Evolutionary conservation across 92 coral and sea anemone genomes (phyloP).

Genomic region (Galaxea fascicularis): DNA sequence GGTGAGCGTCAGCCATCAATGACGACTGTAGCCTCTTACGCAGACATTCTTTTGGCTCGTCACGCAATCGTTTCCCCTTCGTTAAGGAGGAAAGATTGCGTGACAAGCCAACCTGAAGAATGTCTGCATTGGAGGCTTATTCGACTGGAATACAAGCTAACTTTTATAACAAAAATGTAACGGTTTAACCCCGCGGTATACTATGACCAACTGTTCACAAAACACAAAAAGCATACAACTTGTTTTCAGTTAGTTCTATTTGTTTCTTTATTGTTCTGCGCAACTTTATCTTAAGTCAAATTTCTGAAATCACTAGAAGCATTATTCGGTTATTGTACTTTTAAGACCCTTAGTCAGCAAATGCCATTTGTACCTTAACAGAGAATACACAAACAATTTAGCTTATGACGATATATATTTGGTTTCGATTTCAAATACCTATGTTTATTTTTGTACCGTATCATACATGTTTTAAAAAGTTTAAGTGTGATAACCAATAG

Average conservation of each 20-base stretch:
- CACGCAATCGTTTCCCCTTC: too few species aligned
- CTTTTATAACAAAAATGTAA: too few species aligned
- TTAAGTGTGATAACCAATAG: conserved; percentile 7
- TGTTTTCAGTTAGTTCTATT: neutral
- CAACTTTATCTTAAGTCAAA: neutral
- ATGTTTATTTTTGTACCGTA: neutral
- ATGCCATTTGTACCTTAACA: conserved; percentile 17
- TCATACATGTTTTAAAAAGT: neutral
- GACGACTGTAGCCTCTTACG: too few species aligned
- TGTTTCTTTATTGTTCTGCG: neutral
- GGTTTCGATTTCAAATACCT: neutral
- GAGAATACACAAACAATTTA: neutral
- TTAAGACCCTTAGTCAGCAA: neutral
- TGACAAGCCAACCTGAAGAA: too few species aligned
- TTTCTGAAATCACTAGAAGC: conserved; percentile 16
- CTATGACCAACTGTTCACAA: neutral
- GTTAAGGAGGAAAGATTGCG: too few species aligned
- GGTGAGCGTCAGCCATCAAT: too few species aligned
- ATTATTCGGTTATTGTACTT: neutral
- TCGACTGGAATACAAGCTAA: too few species aligned
- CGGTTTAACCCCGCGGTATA: too few species aligned
- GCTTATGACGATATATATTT: neutral
- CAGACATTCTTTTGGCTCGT: too few species aligned
- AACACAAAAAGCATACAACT: neutral
- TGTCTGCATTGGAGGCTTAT: too few species aligned